Base-by-base conservation (phyloP, 2,113 vertebrate genomes). In the Sturnira hondurensis region DNA sequence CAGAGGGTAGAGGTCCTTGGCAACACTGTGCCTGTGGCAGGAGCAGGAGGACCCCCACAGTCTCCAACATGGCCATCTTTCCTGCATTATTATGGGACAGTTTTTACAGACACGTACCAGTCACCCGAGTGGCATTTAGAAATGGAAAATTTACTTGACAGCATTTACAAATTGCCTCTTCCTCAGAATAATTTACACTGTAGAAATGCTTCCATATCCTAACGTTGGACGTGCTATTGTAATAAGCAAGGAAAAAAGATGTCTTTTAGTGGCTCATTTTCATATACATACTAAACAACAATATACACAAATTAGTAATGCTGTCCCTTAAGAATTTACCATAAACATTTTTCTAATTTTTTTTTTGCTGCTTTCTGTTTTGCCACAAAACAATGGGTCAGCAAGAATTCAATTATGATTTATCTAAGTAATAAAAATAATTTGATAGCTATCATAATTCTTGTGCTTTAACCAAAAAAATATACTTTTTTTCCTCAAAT, bases 201-300 rank as follows among this genome's bases (percentile, higher is more conserved):
- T 41, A 84, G 82, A 97, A 97, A 96, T 74, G 56, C 65, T 95
- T 96, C 96, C 97, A 97, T 93, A 94, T 97, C 96, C 97, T 95
- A 28, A 92, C 96, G 91, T 74, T 74, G 94, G 97, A 91, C 73
- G 68, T 7, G 5, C 54, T 70, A 41, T 84, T 70, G 56, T 89
- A 84, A 89, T n/a, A 61, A 94, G 83, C 47, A 78, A 93, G 78
- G 82, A 91, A 76, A 83, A 68, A 58, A n/a, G n/a, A 65, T 20
- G 26, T 43, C 78, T 82, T 83, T 95, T 77, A 78, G 94, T 56
- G 63, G 89, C 63, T 43, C 74, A 87, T 52, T 89, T 92, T 82
- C 82, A 83, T 74, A 86, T 38, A 78, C 38, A 83, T 36, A 38
- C 50, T 74, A 43, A 89, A 80, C 78, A 80, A 50, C 2, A 50